phyloP scores from a whole-genome alignment of 1,140 invertebrate species.

The Apis laboriosa region DNA sequence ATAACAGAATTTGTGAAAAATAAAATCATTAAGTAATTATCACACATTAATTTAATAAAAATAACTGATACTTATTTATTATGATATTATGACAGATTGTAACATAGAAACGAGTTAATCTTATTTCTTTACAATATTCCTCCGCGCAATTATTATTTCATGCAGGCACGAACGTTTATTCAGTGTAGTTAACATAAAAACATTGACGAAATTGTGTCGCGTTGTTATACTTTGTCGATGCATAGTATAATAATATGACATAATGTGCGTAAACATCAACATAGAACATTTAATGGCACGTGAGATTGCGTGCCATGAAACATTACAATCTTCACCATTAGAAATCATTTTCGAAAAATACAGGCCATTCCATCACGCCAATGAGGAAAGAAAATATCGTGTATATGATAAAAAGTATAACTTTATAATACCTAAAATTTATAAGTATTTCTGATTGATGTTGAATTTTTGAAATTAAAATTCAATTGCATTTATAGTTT shows the following conservation, averaged over 20 bases:
- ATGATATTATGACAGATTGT: neutral
- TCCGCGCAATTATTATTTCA: slow-evolving; percentile 12
- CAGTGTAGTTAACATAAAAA: slow-evolving; percentile 1
- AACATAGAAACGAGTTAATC: neutral
- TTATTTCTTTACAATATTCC: neutral
- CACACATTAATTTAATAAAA: neutral
- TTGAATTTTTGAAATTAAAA: neutral
- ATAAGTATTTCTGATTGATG: no score
- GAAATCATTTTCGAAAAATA: slow-evolving; percentile 28
- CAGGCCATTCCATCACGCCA: neutral
- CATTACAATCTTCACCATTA: slow-evolving; percentile 31
- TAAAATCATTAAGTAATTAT: neutral
- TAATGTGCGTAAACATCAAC: slow-evolving; percentile 34
- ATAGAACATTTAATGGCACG: slow-evolving; percentile 25
- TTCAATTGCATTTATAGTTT: no score
- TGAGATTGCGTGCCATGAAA: slow-evolving; percentile 17
- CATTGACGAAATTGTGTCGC: slow-evolving; percentile 3
- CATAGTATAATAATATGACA: slow-evolving; percentile 1
- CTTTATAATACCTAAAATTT: neutral
- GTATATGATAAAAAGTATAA: neutral
- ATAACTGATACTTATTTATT: neutral
- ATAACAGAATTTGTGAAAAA: neutral
- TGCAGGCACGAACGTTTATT: slow-evolving; percentile 11
- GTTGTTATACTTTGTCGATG: neutral
- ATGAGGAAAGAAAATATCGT: neutral